Base-by-base conservation (phyloP, 2,113 vertebrate genomes). In the Hypanus sabinus region DNA sequence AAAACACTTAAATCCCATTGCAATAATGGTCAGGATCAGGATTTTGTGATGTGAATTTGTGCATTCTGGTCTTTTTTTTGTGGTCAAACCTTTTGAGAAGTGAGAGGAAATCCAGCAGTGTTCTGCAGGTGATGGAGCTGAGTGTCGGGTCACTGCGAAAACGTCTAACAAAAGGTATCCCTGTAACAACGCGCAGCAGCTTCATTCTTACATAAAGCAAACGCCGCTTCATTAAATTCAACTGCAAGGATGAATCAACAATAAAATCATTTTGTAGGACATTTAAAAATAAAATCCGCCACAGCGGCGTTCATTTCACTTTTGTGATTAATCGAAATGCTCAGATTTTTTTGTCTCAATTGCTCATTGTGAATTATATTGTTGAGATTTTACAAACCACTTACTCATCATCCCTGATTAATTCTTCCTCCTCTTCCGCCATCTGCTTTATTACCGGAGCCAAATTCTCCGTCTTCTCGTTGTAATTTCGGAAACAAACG, bases 401-500 rank as follows among this genome's bases (percentile, higher is more conserved):
- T 98, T 95, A 99, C 98, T 99, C 98, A 95, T 99, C 98, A 6
- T 99, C 98, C 95, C 97, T 97, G 94, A 99, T 97, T 33, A 95
- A 96, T 95, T 98, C 98, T 95, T 98, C 98, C 9, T 99, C 98
- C 94, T 98, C 98, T 94, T 98, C 97, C 95, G 98, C 97, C 3
- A 97, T 94, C 94, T 98, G 98, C 95, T 96, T 98, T 95, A 97
- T 98, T 94, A 99, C 98, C 0, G 98, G 98, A 0, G 98, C 98
- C 94, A 99, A 96, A 94, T 95, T 98, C 95, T 98, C 98, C 0
- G 98, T 99, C 96, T 98, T 98, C 95, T 98, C 97, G 94, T 99
- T 98, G 96, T 98, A 98, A 95, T 99, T 99, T 95, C 98, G 98
- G 96, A 99, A 99, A 95, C 98, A 99, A 94, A 98, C 98, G 16